Percentiles rank a stretch among this genome's conserved stretches.
These are phyloP conservation scores for Arvicanthis niloticus DNA, from an alignment of 2,113 vertebrate genomes.

Conservation along the genomic window DNA sequence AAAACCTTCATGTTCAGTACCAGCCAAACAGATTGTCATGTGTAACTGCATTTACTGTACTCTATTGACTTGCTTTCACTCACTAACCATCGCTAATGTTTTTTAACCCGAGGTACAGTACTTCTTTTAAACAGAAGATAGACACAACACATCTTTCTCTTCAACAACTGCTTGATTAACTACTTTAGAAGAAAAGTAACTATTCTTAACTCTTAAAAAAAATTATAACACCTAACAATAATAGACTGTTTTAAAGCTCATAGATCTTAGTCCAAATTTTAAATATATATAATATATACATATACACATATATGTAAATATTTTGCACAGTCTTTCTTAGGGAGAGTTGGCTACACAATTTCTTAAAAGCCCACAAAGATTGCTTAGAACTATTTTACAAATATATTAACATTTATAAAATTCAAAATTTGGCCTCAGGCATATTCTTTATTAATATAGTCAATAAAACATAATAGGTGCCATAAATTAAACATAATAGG, in stretches of 20 bases:
- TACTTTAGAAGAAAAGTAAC: constrained; percentile 71
- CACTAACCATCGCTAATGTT: constrained; percentile 79
- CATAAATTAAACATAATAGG: constrained; percentile 1
- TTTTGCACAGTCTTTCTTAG: constrained; percentile 26
- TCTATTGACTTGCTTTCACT: constrained; percentile 70
- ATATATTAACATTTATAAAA: constrained; percentile 30
- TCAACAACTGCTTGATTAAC: constrained; percentile 75
- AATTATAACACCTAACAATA: constrained; percentile 41
- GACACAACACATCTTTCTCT: constrained; percentile 76
- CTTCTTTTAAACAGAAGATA: constrained; percentile 76
- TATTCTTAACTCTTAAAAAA: constrained; percentile 60
- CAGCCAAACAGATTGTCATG: constrained; percentile 40
- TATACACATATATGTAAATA: constrained; percentile 1
- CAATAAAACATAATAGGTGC: not conserved
- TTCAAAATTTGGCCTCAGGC: constrained; percentile 26
- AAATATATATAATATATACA: constrained; percentile 43
- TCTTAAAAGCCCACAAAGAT: constrained; percentile 18
- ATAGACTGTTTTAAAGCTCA: constrained; percentile 43
- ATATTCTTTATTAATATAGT: constrained; percentile 3
- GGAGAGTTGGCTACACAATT: constrained; percentile 19
- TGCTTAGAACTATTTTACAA: constrained; percentile 49
- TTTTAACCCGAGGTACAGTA: constrained; percentile 74
- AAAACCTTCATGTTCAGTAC: not conserved
- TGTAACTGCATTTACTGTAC: constrained; percentile 56
- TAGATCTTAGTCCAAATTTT: constrained; percentile 47